These are phyloP conservation scores for Mellivora capensis DNA, from an alignment of 2,113 vertebrate genomes.

Conservation along the genomic window DNA sequence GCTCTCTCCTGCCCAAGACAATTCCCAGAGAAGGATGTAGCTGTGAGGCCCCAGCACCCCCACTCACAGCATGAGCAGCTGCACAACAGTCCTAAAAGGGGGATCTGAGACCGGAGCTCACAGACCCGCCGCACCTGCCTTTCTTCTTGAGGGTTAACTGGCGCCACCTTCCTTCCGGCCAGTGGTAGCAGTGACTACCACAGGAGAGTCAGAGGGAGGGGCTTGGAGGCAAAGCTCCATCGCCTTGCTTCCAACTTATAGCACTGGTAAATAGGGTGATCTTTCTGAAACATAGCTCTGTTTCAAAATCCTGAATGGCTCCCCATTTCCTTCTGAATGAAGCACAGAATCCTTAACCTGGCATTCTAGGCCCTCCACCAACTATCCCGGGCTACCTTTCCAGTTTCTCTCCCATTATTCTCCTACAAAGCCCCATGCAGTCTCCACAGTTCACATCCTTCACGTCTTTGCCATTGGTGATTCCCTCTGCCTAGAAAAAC, in stretches of 20 bases:
- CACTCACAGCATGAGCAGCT: not conserved
- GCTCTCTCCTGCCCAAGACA: not conserved
- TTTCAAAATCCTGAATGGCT: not conserved
- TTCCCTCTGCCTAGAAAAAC: not conserved
- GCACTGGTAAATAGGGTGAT: not conserved
- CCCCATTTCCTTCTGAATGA: not conserved
- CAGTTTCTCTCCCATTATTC: not conserved
- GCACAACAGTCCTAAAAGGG: not conserved
- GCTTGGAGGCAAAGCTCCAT: not conserved
- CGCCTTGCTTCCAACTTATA: not conserved
- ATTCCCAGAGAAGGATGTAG: not conserved
- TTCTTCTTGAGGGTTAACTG: not conserved
- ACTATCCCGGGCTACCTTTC: not conserved
- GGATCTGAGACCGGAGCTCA: not conserved
- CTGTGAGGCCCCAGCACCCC: not conserved
- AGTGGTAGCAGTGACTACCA: not conserved
- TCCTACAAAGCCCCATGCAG: not conserved
- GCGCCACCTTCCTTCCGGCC: not conserved
- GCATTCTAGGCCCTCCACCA: not conserved
- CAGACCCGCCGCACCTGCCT: not conserved
- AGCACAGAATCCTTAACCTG: not conserved
- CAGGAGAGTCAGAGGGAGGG: not conserved
- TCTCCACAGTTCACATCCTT: not conserved
- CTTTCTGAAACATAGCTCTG: not conserved
- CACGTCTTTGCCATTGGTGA: not conserved